A percentile compares a stretch with the other conserved stretches of the same genome.
Evolutionary conservation across 2,888 invertebrate species (phyloP).

Genomic region (Margaritifera margaritifera): DNA sequence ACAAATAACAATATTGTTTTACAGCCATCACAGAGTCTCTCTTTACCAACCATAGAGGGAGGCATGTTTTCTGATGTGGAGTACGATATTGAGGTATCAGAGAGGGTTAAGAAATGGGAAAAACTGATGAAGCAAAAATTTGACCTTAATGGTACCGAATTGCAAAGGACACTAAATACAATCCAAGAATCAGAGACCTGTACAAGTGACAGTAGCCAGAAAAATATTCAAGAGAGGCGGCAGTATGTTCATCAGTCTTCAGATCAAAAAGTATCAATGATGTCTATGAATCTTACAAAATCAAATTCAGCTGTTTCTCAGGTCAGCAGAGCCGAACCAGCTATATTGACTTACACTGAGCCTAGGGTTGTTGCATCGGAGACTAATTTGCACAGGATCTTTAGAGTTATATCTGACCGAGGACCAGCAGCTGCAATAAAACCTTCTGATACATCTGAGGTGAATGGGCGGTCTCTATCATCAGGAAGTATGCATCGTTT

Average conservation of each 20-base stretch:
- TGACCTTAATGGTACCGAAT: slow-evolving; percentile 11
- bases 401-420: slow-evolving; percentile 48
- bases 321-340: slow-evolving; percentile 15
- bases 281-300: slow-evolving; percentile 42
- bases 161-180: slow-evolving; percentile 38
- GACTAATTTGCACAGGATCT: slow-evolving; percentile 45
- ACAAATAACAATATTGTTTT: slow-evolving; percentile 1
- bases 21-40: slow-evolving; percentile 19
- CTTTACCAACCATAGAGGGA: slow-evolving; percentile 35
- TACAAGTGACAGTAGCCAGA: slow-evolving; percentile 25
- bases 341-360: slow-evolving; percentile 31
- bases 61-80: slow-evolving; percentile 69
- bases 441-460: neutral
- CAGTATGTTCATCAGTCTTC: slow-evolving; percentile 30
- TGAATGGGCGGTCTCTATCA: no score
- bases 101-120: slow-evolving; percentile 67
- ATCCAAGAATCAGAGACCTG: slow-evolving; percentile 47
- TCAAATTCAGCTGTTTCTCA: slow-evolving; percentile 35
- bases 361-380: slow-evolving; percentile 49
- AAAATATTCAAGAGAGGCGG: slow-evolving; percentile 28
- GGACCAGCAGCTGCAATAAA: neutral
- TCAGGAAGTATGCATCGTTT: no score
- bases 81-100: slow-evolving; percentile 64
- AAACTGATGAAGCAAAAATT: slow-evolving; percentile 51
- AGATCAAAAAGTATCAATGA: slow-evolving; percentile 25